Base-by-base conservation (phyloP, 2,888 invertebrate genomes). In the Monoplex corrugatus region DNA sequence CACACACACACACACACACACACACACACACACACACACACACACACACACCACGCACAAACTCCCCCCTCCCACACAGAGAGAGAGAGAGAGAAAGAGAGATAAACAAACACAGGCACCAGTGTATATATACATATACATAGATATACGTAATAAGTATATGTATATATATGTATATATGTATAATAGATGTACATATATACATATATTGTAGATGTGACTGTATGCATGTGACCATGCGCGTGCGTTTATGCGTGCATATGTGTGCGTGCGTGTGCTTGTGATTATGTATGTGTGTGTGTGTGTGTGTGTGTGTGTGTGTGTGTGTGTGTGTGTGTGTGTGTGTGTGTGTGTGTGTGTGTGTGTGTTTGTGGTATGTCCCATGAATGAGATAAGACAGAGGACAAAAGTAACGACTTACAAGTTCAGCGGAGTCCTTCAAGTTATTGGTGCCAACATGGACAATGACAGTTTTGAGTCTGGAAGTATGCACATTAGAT, bases 361-460 rank as follows among this genome's bases (percentile, higher is more conserved):
- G 8, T 50, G 10, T 19, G 50, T 50, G 10, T 50, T 50, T 57
- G 57, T 57, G 16, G 13, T 23, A 23, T 13, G 23, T 57, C 23
- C 57, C 57, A 0, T 57, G 13, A 19, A 57, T 19, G 57, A 57
- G 16, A 57, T 57, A 23, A 23, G 13, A 19, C 23, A 57, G 16
- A 0, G 23, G 57, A 44, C 80, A 19, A 38, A 23, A 57, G 50
- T 80, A 23, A 43, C 50, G 23, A 88, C 92, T 92, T 88, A 94
- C 94, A 91, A 94, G 89, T 87, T 94, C 93, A 50, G 93, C 91
- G 43, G 89, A 90, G 8, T 94, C 93, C 44, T 90, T 90, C 57
- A 94, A 75, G 80, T 93, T 93, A 0, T 90, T 92, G 35, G 93
- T 91, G 28, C 94, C 94, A 78, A 94, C 90, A 40, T 94, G 94